phyloP scores from a whole-genome alignment of 2,888 invertebrate genomes.

The Himalopsyche tibetana region DNA sequence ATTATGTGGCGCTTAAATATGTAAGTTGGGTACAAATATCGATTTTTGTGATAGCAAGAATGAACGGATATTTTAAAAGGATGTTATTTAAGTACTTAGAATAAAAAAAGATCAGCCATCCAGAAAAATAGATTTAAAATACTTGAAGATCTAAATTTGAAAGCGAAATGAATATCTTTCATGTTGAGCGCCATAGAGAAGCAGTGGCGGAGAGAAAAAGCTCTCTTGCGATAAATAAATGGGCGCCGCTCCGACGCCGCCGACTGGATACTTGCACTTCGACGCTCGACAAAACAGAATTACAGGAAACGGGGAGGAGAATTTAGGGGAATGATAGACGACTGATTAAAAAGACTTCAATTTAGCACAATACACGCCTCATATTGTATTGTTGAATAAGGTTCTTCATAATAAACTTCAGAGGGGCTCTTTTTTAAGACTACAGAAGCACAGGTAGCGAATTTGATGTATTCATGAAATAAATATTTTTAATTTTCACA shows the following conservation, averaged over 20 bases:
- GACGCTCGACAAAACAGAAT: slow-evolving; percentile 41
- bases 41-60: too few species aligned
- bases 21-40: too few species aligned
- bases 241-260: slow-evolving; percentile 25
- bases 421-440: not conserved
- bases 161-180: not conserved
- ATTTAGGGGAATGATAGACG: slow-evolving; percentile 22
- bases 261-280: slow-evolving; percentile 22
- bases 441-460: too few species aligned
- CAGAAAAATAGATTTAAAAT: not conserved
- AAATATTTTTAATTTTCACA: too few species aligned
- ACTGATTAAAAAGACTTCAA: slow-evolving; percentile 33
- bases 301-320: slow-evolving; percentile 15
- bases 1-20: too few species aligned
- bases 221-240: slow-evolving; percentile 37
- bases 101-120: too few species aligned
- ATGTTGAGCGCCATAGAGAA: not conserved
- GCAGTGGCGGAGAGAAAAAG: slow-evolving; percentile 20
- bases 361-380: not conserved
- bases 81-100: too few species aligned
- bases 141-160: not conserved
- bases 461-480: too few species aligned
- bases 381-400: not conserved
- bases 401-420: not conserved
- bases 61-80: too few species aligned